These are phyloP conservation scores for Cochlearius cochlearius DNA, from an alignment of 2,113 vertebrate genomes.

Conservation along the genomic window DNA sequence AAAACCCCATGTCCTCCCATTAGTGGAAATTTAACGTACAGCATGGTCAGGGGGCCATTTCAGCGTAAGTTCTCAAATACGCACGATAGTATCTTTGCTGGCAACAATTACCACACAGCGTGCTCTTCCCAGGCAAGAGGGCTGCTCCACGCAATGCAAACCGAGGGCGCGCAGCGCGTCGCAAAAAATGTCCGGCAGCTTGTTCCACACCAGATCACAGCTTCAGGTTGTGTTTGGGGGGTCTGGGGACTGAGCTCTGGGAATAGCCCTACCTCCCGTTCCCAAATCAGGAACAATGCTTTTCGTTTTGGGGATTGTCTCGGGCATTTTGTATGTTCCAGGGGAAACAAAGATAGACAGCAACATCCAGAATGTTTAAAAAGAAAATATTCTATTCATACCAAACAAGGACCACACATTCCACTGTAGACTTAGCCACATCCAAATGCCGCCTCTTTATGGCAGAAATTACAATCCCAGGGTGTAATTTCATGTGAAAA, in stretches of 20 bases:
- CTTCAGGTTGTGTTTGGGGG: neutral
- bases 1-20: neutral
- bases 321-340: neutral
- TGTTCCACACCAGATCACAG: neutral
- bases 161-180: rapidly evolving
- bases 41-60: neutral
- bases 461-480: neutral
- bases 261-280: neutral
- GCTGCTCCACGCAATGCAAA: neutral
- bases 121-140: neutral
- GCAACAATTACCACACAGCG: rapidly evolving
- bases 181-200: too few species aligned
- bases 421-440: neutral
- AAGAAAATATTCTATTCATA: neutral
- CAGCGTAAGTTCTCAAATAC: neutral
- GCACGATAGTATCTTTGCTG: neutral
- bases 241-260: neutral
- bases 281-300: neutral
- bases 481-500: neutral
- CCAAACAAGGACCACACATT: neutral
- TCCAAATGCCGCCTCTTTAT: neutral
- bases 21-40: neutral
- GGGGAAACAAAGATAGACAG: neutral
- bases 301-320: neutral
- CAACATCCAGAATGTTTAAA: neutral